Base-by-base conservation (phyloP, 1,140 invertebrate genomes). In the Zophobas atratus region DNA sequence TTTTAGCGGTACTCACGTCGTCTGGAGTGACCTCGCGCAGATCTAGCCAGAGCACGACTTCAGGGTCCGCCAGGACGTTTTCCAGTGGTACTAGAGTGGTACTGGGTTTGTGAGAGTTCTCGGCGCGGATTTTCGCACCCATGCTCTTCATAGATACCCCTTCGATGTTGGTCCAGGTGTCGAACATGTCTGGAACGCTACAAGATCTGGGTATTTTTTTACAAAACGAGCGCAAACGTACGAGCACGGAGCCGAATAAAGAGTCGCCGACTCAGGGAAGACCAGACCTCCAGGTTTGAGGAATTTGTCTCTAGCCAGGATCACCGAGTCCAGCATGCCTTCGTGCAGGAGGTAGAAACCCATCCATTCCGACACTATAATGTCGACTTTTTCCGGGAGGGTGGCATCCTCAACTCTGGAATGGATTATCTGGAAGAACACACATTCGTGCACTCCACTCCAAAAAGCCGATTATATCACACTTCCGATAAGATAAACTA, bases 331-430 rank as follows among this genome's bases (percentile, higher is more conserved):
- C 46, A 99, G 87, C 98, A 99, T 99, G 41, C 96, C 97, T 88
- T 99, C 98, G 86, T 98, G 99, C 39, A 99, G 89, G 6, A 99
- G 89, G 87, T 98, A 99, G 87, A 99, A 99, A 1, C 98, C 98
- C 98, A 99, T 99, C 97, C 98, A 99, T 88, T 99, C 98, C 1
- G 97, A 99, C 36, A 99, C 93, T 80, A 99, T 98, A 0, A 97
- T 93, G 88, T 99, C 98, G 6, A 99, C 97, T 88, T 97, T 96
- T 38, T 94, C 92, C 4, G 97, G 92, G 56, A 99, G 88, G 57
- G 96, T 91, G 48, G 94, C 89, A 85, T 94, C 89, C 84, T 93
- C 91, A 0, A 96, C 89, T 85, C 91, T 90, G 80, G 92, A 92
- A 86, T 95, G 92, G 77, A 94, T 93, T 60, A 88, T 89, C 89